Base-by-base conservation (phyloP, 2,888 invertebrate genomes). In the Agrotis clavis region DNA sequence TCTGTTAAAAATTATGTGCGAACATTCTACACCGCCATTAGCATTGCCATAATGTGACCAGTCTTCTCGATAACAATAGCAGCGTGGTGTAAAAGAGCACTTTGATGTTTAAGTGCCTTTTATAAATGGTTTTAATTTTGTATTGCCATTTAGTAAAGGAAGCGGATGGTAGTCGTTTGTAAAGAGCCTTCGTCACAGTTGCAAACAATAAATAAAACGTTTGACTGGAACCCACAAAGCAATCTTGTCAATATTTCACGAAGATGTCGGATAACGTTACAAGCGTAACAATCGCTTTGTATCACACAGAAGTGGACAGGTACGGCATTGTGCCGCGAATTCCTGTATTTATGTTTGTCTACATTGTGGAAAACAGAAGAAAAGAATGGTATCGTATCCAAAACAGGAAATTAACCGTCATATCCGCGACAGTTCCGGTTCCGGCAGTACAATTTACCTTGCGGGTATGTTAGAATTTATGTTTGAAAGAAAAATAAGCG, bases 361-460 rank as follows among this genome's bases (percentile, higher is more conserved):
- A 66, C 41, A 54, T 74, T 74, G 67, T n/a, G n/a, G 57, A 57
- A 68, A 68, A 73, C 63, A 62, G 61, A 57, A 81, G 67, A 64
- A 66, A 63, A 54, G 57, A 74, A 59, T 62, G 66, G 74, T 65
- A 75, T 79, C 72, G 72, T 76, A 74, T 77, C 78, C 62, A 79
- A 77, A 82, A 79, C 79, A 84, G 85, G 76, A 81, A 86, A 82
- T 85, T 77, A 78, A 72, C 68, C 62, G 74, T 86, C 81, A 74
- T 73, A 69, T 81, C 71, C 71, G 63, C 63, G 59, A 57, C 47
- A 66, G 71, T 74, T 77, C 76, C 76, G 60, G 65, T 84, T 74
- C 67, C 50, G 53, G 56, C n/a, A 53, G 35, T 62, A 18, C 13
- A 30, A 62, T 74, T 62, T 68, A 62, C 18, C 21, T 35, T 50